Percentiles rank a stretch among this genome's conserved stretches.
Conservation (phyloP, 2,797 vertebrate species). For the Fringilla coelebs region DNA sequence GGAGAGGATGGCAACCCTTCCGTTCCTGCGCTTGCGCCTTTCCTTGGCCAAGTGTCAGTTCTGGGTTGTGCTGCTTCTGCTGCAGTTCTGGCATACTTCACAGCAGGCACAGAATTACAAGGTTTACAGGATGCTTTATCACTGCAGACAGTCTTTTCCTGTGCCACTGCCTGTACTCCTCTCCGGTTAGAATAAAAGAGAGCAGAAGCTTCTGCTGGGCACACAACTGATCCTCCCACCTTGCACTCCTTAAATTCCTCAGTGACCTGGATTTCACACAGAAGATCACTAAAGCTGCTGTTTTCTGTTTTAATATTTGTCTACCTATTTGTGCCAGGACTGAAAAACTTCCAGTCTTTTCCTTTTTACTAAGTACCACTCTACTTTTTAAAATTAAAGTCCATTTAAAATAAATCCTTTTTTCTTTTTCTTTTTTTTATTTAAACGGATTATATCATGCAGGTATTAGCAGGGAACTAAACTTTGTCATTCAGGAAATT, state of each 20-base stretch:
- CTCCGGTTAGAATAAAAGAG: background rate
- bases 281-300: background rate
- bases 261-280: conserved; percentile 2
- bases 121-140: conserved; percentile 19
- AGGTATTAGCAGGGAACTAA: background rate
- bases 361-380: background rate
- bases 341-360: background rate
- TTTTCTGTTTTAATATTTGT: background rate
- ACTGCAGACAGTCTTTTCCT: conserved; percentile 10
- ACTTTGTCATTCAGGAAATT: background rate
- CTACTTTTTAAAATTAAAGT: background rate
- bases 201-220: background rate
- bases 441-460: background rate
- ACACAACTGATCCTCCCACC: background rate
- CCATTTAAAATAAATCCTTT: background rate
- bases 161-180: background rate
- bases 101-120: background rate
- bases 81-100: background rate
- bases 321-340: background rate
- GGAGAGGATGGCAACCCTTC: background rate
- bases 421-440: background rate
- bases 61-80: background rate
- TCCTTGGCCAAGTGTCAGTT: background rate
- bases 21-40: background rate
- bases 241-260: conserved; percentile 23